Conservation (phyloP, 2,888 invertebrate genomes). For the Heliconius aoede region DNA sequence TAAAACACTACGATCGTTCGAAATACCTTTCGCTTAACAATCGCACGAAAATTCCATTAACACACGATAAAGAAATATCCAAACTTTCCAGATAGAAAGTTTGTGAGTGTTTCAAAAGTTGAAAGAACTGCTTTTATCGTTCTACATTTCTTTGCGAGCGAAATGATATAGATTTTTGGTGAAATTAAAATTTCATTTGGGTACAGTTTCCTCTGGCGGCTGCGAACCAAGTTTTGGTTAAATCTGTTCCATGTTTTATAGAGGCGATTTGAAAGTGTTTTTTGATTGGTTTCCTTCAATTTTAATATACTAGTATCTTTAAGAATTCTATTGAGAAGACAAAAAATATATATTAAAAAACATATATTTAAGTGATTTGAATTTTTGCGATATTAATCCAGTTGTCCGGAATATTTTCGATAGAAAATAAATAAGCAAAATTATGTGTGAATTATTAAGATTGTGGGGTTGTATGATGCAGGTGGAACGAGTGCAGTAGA, state of each 20-base stretch:
- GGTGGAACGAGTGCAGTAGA: no score
- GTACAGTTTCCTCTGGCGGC: constrained; percentile 35
- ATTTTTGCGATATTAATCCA: no score
- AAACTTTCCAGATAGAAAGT: constrained; percentile 44
- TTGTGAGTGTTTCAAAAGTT: constrained; percentile 44
- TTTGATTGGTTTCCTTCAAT: constrained; percentile 1
- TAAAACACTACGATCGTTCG: background rate
- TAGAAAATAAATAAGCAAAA: no score
- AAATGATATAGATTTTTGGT: constrained; percentile 47
- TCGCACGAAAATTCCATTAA: constrained; percentile 47
- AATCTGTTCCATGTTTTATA: constrained; percentile 16
- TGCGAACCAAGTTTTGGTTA: constrained; percentile 33
- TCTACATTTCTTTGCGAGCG: constrained; percentile 43
- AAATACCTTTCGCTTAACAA: constrained; percentile 9
- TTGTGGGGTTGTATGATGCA: no score
- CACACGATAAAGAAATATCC: constrained; percentile 46
- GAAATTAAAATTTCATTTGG: constrained; percentile 48
- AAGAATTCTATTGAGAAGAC: background rate
- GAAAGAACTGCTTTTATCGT: constrained; percentile 45
- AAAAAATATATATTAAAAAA: background rate
- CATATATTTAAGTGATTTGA: no score
- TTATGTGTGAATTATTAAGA: no score
- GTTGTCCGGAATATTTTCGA: no score
- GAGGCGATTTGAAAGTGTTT: constrained; percentile 1
- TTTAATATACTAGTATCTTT: background rate